These are phyloP conservation scores for Linurgus olivaceus DNA, from an alignment of 2,797 vertebrate genomes.

Conservation along the genomic window DNA sequence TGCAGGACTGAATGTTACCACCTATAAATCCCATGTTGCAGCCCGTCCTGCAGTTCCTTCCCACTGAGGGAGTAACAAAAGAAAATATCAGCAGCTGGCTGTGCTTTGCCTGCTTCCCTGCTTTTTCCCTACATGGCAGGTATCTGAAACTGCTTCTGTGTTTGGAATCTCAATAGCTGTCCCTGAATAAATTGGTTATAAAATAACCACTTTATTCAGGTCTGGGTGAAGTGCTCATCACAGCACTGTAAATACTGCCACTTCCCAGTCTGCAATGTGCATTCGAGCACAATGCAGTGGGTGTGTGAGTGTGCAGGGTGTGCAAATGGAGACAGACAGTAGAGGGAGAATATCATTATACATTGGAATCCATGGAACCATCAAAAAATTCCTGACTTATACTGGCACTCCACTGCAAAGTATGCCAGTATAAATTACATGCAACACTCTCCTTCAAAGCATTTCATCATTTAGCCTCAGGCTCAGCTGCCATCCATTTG, in stretches of 20 bases:
- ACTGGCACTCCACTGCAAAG: neutral
- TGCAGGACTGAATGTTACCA: neutral
- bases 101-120: neutral
- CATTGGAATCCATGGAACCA: neutral
- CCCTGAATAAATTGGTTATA: neutral
- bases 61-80: neutral
- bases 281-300: neutral
- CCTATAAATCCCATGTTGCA: neutral
- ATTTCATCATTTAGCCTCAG: neutral
- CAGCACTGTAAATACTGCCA: neutral
- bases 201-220: too few species aligned
- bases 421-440: slow-evolving; percentile 1
- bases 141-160: neutral
- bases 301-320: neutral
- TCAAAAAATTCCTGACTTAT: neutral
- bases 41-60: neutral
- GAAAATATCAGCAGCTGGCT: neutral
- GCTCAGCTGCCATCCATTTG: neutral
- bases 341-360: neutral
- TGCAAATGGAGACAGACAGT: neutral
- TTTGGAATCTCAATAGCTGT: neutral
- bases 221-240: neutral
- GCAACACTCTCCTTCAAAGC: neutral
- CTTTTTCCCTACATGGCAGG: neutral
- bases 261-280: neutral